Base-by-base conservation (phyloP, 2,113 vertebrate species). In the Atractosteus spatula region DNA sequence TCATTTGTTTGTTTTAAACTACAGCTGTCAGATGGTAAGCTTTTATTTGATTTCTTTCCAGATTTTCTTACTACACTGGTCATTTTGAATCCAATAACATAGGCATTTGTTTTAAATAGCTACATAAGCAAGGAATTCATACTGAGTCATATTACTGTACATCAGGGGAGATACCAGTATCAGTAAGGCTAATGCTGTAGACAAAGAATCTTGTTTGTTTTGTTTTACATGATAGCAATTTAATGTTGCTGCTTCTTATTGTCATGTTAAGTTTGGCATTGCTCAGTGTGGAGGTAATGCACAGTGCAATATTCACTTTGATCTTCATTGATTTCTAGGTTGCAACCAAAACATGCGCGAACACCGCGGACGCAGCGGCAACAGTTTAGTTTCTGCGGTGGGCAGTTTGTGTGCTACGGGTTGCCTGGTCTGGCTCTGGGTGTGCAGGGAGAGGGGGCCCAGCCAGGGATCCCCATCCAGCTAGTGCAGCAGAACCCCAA, bases 331-430 rank as follows among this genome's bases (percentile, higher is more conserved):
- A 7, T 51, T 41, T 70, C 73, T 76, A 85, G 79, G 59, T n/a
- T 44, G 65, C 78, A 68, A 5, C 41, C 51, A 47, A 79, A 81
- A 61, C 14, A 41, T 0, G 29, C 11, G 0, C 78, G 78, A 56
- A 11, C 77, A 51, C 43, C 56, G 16, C 74, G 75, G 66, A 14
- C 16, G 16, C 51, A 73, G n/a, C 16, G 1, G 6, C 86, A 81
- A 62, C 79, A 83, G 55, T 88, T 84, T 81, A 82, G 81, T 65
- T 84, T 81, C 69, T 76, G 71, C 79, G 78, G 78, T 1, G 65
- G 77, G 10, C 72, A 79, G 13, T 55, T 87, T 69, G 71, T 78
- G 78, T 75, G 55, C 62, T 56, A 2, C 44, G 54, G 66, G 0
- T 61, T 64, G 55, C 78, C 79, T 66, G 76, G 63, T 8, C 75